A percentile compares a stretch with the other conserved stretches of the same genome.
Conservation (phyloP, 2,113 vertebrate genomes). For the Notothenia rossii region DNA sequence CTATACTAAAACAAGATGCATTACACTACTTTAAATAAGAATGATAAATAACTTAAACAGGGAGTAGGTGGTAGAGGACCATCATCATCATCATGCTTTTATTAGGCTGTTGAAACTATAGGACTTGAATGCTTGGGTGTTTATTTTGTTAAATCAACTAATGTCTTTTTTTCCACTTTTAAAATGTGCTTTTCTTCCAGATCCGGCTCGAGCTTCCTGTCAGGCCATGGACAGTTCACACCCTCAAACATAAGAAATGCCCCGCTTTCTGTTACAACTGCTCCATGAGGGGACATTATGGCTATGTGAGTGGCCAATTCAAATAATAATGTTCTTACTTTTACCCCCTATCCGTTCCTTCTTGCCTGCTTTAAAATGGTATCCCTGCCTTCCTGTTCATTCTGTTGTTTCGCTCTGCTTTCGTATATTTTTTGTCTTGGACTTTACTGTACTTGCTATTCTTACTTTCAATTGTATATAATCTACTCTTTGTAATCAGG, state of each 20-base stretch:
- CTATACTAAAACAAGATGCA: background rate
- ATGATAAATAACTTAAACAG: background rate
- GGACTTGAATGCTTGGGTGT: background rate
- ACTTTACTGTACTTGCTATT: background rate
- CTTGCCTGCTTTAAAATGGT: background rate
- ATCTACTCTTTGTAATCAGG: conserved; percentile 53
- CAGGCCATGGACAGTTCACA: conserved; percentile 15
- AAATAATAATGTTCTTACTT: background rate
- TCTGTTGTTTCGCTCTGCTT: background rate
- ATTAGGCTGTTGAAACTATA: background rate
- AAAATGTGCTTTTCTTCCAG: conserved; percentile 31
- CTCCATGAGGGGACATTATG: conserved; percentile 70
- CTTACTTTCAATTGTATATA: background rate
- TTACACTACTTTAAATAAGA: background rate
- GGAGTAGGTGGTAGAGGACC: background rate
- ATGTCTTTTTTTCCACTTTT: background rate
- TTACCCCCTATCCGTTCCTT: background rate
- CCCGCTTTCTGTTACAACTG: conserved; percentile 75
- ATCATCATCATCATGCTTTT: background rate
- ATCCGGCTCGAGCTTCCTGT: conserved; percentile 46
- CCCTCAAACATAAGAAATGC: conserved; percentile 4
- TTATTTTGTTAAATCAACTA: background rate
- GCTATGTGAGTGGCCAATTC: conserved; percentile 64
- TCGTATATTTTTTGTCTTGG: background rate
- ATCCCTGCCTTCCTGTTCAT: background rate